Evolutionary conservation across 2,797 vertebrate genomes (phyloP).

Genomic region (Sebastes ruberrimus): DNA sequence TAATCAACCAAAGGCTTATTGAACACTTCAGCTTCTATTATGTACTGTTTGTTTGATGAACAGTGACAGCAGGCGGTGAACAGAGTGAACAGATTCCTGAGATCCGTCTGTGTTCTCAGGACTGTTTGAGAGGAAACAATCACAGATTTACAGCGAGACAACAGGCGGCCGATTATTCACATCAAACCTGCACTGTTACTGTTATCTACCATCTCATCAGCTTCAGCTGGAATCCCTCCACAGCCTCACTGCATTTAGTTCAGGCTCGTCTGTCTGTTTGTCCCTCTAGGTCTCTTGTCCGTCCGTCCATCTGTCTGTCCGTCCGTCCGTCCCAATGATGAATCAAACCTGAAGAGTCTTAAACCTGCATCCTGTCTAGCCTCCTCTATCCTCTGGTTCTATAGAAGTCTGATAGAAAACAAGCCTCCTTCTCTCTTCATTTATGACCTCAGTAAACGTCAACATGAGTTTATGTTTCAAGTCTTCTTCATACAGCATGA

Average conservation of each 20-base stretch:
- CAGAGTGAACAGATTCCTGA: constrained; percentile 18
- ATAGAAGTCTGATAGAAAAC: too few species aligned
- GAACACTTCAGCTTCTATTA: background rate
- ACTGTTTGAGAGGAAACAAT: constrained; percentile 14
- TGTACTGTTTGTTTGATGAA: constrained; percentile 12
- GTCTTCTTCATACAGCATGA: too few species aligned
- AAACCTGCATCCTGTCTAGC: too few species aligned
- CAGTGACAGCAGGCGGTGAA: constrained; percentile 11
- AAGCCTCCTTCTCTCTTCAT: too few species aligned
- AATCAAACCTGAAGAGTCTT: too few species aligned
- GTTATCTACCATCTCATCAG: background rate
- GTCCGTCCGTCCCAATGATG: background rate
- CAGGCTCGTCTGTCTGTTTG: background rate
- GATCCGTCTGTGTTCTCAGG: constrained; percentile 12
- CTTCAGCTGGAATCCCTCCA: background rate
- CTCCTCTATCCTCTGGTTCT: too few species aligned
- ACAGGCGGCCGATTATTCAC: background rate
- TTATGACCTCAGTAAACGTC: too few species aligned
- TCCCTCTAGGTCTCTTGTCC: background rate
- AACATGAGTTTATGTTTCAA: too few species aligned
- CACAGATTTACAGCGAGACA: constrained; percentile 1
- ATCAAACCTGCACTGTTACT: background rate
- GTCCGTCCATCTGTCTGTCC: background rate
- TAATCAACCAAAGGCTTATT: background rate
- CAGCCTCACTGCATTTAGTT: background rate